Conservation (phyloP, 1,140 invertebrate genomes). For the Harlomillsia oculata region DNA sequence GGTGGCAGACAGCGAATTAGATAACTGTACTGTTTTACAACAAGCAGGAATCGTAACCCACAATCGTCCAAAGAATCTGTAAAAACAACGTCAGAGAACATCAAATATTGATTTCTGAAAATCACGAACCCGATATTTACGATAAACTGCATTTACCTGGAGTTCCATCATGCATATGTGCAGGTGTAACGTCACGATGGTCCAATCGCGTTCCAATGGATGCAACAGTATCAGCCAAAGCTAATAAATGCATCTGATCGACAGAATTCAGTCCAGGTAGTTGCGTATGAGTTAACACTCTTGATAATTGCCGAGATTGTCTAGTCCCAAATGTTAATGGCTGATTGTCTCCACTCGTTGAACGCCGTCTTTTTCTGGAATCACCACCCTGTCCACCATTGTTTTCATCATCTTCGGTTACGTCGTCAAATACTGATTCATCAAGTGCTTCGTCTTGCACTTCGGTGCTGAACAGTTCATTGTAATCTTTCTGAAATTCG, state of each 20-base stretch:
- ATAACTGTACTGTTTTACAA: slow-evolving; percentile 97
- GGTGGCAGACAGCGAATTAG: slow-evolving; percentile 81
- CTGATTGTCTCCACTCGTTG: slow-evolving; percentile 30
- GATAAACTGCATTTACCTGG: slow-evolving; percentile 28
- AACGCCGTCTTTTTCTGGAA: slow-evolving; percentile 30
- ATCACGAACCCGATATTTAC: background rate
- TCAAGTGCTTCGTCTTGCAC: slow-evolving; percentile 70
- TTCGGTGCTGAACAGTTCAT: slow-evolving; percentile 66
- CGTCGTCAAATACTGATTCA: slow-evolving; percentile 42
- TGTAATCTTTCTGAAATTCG: slow-evolving; percentile 59
- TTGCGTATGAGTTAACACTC: slow-evolving; percentile 89
- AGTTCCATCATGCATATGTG: slow-evolving; percentile 37
- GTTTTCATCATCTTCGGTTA: slow-evolving; percentile 34
- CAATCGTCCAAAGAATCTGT: slow-evolving; percentile 91
- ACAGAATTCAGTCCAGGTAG: slow-evolving; percentile 91
- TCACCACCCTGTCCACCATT: slow-evolving; percentile 6
- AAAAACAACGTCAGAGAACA: background rate
- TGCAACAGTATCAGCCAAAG: slow-evolving; percentile 93
- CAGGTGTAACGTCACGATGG: slow-evolving; percentile 18
- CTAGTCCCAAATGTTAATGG: slow-evolving; percentile 33
- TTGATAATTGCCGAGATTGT: slow-evolving; percentile 61
- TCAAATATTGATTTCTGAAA: background rate
- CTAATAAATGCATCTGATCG: slow-evolving; percentile 98
- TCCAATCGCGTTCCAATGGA: slow-evolving; percentile 43
- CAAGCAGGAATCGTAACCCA: slow-evolving; percentile 86